These are phyloP conservation scores for Drosophila pseudoobscura DNA, from an alignment of 1,140 invertebrate genomes.

Conservation along the genomic window DNA sequence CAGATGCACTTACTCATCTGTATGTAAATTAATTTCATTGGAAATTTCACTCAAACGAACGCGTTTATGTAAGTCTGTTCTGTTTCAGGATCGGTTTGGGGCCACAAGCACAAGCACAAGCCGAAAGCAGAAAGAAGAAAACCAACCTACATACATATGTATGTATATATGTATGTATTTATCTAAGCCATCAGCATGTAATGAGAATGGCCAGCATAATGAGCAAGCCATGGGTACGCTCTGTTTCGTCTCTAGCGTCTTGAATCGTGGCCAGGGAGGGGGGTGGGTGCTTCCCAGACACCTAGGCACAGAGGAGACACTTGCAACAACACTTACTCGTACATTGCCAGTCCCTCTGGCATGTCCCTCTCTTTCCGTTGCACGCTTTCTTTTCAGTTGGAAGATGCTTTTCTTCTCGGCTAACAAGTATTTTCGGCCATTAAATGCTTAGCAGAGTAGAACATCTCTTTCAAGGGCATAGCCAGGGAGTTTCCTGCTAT, in stretches of 20 bases:
- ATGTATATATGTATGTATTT: slow-evolving; percentile 8
- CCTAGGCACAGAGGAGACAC: slow-evolving; percentile 18
- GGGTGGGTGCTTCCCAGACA: slow-evolving; percentile 31
- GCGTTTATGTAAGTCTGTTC: background rate
- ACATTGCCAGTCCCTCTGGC: background rate
- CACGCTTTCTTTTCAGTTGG: slow-evolving; percentile 74
- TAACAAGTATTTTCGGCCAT: slow-evolving; percentile 53
- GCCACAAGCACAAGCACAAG: slow-evolving; percentile 8
- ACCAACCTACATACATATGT: background rate
- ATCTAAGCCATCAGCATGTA: slow-evolving; percentile 34
- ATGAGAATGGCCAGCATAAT: slow-evolving; percentile 28
- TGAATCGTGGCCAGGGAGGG: slow-evolving; percentile 2
- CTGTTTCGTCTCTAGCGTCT: slow-evolving; percentile 27
- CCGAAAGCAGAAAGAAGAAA: slow-evolving; percentile 13
- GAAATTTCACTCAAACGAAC: slow-evolving; percentile 37
- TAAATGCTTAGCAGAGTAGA: slow-evolving; percentile 60
- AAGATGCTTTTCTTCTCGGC: slow-evolving; percentile 43
- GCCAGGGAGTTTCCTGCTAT: background rate
- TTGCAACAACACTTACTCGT: slow-evolving; percentile 19
- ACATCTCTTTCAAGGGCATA: slow-evolving; percentile 22
- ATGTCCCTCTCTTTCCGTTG: slow-evolving; percentile 28
- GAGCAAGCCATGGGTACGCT: slow-evolving; percentile 16
- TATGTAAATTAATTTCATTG: slow-evolving; percentile 34
- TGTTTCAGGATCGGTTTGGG: slow-evolving; percentile 3
- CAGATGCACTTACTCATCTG: no score